phyloP scores from a whole-genome alignment of 2,888 invertebrate species.

The Gnatocerus cornutus region DNA sequence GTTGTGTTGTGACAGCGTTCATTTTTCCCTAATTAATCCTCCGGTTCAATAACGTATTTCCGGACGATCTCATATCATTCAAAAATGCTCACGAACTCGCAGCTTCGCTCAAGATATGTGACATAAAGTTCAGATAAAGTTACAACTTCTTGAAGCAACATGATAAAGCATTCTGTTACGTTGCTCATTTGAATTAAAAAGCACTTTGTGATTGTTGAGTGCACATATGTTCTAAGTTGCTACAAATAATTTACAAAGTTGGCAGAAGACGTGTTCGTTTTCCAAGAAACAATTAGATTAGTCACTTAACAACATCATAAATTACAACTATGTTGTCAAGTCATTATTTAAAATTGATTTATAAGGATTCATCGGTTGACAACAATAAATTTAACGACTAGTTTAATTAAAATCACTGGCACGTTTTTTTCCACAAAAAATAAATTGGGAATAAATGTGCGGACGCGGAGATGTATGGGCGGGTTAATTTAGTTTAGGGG shows the following conservation, averaged over 20 bases:
- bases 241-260: constrained; percentile 4
- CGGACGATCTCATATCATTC: no score
- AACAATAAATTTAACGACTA: background rate
- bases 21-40: constrained; percentile 37
- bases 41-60: constrained; percentile 35
- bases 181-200: constrained; percentile 4
- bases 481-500: no score
- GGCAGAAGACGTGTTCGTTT: background rate
- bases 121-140: background rate
- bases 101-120: background rate
- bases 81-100: no score
- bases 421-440: background rate
- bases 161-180: constrained; percentile 2
- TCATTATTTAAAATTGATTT: constrained; percentile 2
- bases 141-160: constrained; percentile 2
- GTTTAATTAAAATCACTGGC: background rate
- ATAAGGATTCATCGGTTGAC: background rate
- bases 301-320: constrained; percentile 1
- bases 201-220: constrained; percentile 4
- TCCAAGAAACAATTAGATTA: constrained; percentile 4
- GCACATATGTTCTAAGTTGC: constrained; percentile 4
- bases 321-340: background rate
- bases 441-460: background rate
- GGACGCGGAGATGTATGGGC: no score
- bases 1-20: constrained; percentile 41